These are phyloP conservation scores for Machimus rusticus DNA, from an alignment of 2,888 invertebrate species.

Conservation along the genomic window DNA sequence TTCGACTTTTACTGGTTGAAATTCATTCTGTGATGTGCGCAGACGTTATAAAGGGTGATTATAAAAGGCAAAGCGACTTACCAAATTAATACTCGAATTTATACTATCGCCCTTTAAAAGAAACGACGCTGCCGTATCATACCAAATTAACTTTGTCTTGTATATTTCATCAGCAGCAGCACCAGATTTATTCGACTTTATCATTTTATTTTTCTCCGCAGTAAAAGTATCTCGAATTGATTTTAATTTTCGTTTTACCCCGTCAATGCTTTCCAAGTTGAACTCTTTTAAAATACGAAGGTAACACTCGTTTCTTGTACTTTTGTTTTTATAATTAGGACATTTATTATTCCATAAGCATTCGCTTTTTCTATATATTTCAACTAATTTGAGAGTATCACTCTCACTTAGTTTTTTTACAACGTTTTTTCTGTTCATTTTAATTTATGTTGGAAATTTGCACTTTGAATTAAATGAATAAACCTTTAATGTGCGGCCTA, in stretches of 20 bases:
- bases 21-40: neutral
- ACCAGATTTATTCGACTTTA: neutral
- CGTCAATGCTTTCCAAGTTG: neutral
- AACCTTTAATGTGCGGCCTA: neutral
- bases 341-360: neutral
- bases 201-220: neutral
- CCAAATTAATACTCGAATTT: neutral
- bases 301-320: neutral
- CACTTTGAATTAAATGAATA: neutral
- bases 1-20: neutral
- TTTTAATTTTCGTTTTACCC: neutral
- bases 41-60: neutral
- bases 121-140: neutral
- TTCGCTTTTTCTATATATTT: neutral
- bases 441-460: neutral
- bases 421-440: neutral
- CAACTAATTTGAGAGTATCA: neutral
- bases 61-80: neutral
- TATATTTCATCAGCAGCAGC: neutral
- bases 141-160: neutral
- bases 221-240: neutral
- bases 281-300: neutral
- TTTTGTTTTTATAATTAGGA: neutral
- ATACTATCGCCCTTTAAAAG: neutral
- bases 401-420: neutral